A percentile compares a stretch with the other conserved stretches of the same genome.
Conservation (phyloP, 2,888 invertebrate genomes). For the Aphelenchoides bicaudatus region DNA sequence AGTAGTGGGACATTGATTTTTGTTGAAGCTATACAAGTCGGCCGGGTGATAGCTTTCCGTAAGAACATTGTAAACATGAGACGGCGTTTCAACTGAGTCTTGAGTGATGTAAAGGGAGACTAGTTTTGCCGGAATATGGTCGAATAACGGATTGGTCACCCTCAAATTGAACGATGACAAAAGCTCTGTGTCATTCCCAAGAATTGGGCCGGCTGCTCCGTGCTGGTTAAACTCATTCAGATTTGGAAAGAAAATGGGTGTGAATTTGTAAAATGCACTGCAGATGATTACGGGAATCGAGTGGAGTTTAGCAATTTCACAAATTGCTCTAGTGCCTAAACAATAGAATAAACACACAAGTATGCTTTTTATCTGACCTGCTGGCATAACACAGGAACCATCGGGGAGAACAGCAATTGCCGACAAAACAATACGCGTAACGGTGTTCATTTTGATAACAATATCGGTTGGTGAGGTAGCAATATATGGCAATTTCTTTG, state of each 20-base stretch:
- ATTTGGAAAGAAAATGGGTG: slow-evolving; percentile 33
- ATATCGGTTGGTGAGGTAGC: slow-evolving; percentile 22
- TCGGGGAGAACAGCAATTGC: slow-evolving; percentile 50
- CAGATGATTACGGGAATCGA: slow-evolving; percentile 49
- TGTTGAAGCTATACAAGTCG: slow-evolving; percentile 23
- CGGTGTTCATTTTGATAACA: slow-evolving; percentile 24
- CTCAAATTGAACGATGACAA: slow-evolving; percentile 26
- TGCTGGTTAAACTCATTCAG: slow-evolving; percentile 29
- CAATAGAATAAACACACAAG: slow-evolving; percentile 1
- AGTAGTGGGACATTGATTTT: too few species aligned
- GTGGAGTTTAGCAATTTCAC: slow-evolving; percentile 46
- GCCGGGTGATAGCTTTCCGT: slow-evolving; percentile 50
- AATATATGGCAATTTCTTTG: slow-evolving; percentile 7
- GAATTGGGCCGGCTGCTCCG: slow-evolving; percentile 16
- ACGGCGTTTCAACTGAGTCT: slow-evolving; percentile 40
- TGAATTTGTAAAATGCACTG: slow-evolving; percentile 51
- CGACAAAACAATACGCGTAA: slow-evolving; percentile 45
- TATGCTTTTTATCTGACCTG: slow-evolving; percentile 30
- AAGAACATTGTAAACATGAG: slow-evolving; percentile 41
- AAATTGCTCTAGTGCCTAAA: slow-evolving; percentile 40
- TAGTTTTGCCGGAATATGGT: slow-evolving; percentile 41
- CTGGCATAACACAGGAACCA: slow-evolving; percentile 47
- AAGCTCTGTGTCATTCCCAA: slow-evolving; percentile 20
- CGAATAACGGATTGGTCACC: slow-evolving; percentile 43
- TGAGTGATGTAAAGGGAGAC: slow-evolving; percentile 46